phyloP scores from a whole-genome alignment of 2,888 invertebrate species.

The Stenotaenia linearis region DNA sequence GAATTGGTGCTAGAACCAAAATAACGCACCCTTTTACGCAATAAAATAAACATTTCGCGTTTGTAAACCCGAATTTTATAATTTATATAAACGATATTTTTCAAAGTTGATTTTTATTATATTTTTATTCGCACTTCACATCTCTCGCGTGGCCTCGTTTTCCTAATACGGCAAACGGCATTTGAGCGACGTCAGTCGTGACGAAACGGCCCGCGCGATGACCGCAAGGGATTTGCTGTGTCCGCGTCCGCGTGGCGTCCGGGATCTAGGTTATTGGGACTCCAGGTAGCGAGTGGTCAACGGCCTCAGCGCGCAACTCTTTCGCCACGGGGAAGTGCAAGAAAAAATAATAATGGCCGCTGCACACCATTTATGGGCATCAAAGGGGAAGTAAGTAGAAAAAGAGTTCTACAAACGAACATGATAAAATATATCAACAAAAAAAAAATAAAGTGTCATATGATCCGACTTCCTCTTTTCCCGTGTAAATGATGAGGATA shows the following conservation, averaged over 20 bases:
- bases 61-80: too few species aligned
- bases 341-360: background rate
- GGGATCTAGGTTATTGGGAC: constrained; percentile 30
- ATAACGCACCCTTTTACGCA: background rate
- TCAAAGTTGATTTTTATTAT: background rate
- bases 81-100: too few species aligned
- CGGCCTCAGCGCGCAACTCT: constrained; percentile 24
- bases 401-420: too few species aligned
- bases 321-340: background rate
- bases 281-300: constrained; percentile 29
- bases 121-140: background rate
- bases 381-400: background rate
- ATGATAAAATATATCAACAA: background rate
- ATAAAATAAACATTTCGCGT: background rate
- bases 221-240: constrained; percentile 11
- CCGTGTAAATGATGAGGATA: too few species aligned
- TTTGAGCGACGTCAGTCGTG: background rate
- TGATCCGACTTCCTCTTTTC: too few species aligned
- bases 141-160: background rate
- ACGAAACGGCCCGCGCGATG: background rate
- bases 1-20: background rate
- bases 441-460: background rate
- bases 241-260: constrained; percentile 19
- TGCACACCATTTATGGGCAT: constrained; percentile 27
- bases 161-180: constrained; percentile 2